Evolutionary conservation across 2,888 invertebrate genomes (phyloP).

Genomic region (Cheilosia soror): DNA sequence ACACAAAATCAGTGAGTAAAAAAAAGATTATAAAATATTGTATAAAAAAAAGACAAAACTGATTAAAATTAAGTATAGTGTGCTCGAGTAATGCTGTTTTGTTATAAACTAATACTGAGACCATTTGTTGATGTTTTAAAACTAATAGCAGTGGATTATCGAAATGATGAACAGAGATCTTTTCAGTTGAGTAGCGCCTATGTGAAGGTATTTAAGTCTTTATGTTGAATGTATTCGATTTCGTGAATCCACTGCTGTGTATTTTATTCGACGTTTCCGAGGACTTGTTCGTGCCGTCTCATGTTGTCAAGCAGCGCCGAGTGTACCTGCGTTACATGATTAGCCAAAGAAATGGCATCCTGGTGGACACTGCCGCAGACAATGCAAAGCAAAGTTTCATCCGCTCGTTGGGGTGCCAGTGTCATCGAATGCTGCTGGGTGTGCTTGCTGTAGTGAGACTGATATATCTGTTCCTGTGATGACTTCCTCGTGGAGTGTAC

Average conservation of each 20-base stretch:
- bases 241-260: constrained; percentile 28
- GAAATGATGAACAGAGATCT: constrained; percentile 31
- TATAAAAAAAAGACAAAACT: constrained; percentile 6
- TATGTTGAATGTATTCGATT: constrained; percentile 11
- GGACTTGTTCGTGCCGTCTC: constrained; percentile 57
- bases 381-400: constrained; percentile 81
- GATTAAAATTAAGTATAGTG: constrained; percentile 15
- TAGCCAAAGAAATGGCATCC: constrained; percentile 81
- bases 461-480: constrained; percentile 77
- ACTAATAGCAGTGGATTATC: constrained; percentile 16
- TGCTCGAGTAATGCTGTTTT: constrained; percentile 23
- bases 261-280: constrained; percentile 32
- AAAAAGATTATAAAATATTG: constrained; percentile 9
- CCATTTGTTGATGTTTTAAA: constrained; percentile 17
- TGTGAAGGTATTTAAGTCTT: not conserved
- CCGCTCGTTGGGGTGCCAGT: constrained; percentile 25
- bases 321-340: constrained; percentile 82
- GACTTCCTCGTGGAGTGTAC: constrained; percentile 82
- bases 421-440: constrained; percentile 28
- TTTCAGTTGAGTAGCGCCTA: constrained; percentile 1
- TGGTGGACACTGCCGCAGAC: constrained; percentile 82
- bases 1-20: constrained; percentile 4
- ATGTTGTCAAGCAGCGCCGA: constrained; percentile 81
- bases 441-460: constrained; percentile 82
- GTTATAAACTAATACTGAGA: constrained; percentile 48